Evolutionary conservation across 1,140 invertebrate genomes (phyloP), one percentile per base, ranked within the genome.

Genomic region (Lanistes nyassanus): DNA sequence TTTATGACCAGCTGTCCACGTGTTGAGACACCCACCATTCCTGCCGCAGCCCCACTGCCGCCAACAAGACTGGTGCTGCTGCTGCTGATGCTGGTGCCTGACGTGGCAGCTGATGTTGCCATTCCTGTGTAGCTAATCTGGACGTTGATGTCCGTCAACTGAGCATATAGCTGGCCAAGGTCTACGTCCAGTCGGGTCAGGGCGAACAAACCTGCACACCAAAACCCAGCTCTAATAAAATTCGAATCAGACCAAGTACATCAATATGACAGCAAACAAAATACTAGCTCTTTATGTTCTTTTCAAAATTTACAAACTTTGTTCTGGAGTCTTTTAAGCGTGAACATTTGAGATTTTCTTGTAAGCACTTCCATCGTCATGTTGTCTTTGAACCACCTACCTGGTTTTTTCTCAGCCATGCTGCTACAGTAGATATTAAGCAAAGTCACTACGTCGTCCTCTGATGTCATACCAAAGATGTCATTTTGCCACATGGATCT

Each of bases 371-470:
- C n/a, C n/a, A n/a, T n/a, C n/a, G n/a, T n/a, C 42, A 47, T 47
- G 42, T 16, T 47, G 42, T 16, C n/a, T n/a, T n/a, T 47, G 5
- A 9, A 47, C 9, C 19, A 70, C 66, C 39, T 89, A 93, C 93
- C 93, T 79, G 92, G 89, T 88, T 92, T 92, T 79, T 94, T 93
- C 80, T 93, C 92, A 53, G 93, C 91, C 73, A 94, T 85, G 80
- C 93, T 91, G 80, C 91, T 92, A 82, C 94, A 94, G 85, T 93
- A 94, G 78, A 94, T 92, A 87, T 92, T 93, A 56, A 94, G 89
- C 69, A 94, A 91, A 16, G 92, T 92, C n/a, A 92, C 91, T 16
- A 94, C 90, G 76, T 94, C 92, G 85, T 94, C 88, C 64, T 89
- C 88, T 37, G 81, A 77, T 16, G 79, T 81, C 70, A 91, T 85